Evolutionary conservation across 53 echinoderm and acorn worm species (phyloP).

Genomic region (Temnopleurus reevesii): DNA sequence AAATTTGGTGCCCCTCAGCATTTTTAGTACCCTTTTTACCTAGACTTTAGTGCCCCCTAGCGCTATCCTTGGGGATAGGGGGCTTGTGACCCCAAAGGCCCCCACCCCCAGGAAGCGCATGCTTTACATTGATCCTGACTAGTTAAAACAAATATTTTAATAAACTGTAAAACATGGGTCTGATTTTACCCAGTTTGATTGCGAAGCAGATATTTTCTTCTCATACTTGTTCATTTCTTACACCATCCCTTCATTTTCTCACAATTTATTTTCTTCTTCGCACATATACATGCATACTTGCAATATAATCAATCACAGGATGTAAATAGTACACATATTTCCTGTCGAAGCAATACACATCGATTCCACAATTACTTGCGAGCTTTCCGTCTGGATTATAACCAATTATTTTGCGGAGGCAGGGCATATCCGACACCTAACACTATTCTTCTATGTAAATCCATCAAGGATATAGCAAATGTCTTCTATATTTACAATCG

Average conservation of each 20-base stretch:
- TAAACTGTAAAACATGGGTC: too few relatives aligned
- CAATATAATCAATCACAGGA: background rate
- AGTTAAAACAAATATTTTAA: too few relatives aligned
- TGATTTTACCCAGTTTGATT: background rate
- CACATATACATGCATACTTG: too few relatives aligned
- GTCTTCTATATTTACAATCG: background rate
- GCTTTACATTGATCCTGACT: too few relatives aligned
- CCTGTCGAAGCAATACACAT: background rate
- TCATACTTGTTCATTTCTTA: background rate
- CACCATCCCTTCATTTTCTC: too few relatives aligned
- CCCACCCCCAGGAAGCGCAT: too few relatives aligned
- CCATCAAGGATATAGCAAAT: background rate
- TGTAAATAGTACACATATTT: background rate
- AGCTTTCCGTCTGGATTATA: slow-evolving; percentile 11
- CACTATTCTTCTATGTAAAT: background rate
- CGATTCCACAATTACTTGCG: slow-evolving; percentile 23
- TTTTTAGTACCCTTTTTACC: too few relatives aligned
- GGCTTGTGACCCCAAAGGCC: too few relatives aligned
- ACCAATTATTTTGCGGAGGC: slow-evolving; percentile 3
- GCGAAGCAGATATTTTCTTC: background rate
- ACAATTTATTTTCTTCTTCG: too few relatives aligned
- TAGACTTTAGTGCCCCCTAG: too few relatives aligned
- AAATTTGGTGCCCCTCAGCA: too few relatives aligned
- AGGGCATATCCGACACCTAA: background rate
- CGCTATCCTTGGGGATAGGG: too few relatives aligned